Evolutionary conservation across 2,888 invertebrate species (phyloP), one percentile per base, ranked within the genome.

Genomic region (Notocelia uddmanniana): DNA sequence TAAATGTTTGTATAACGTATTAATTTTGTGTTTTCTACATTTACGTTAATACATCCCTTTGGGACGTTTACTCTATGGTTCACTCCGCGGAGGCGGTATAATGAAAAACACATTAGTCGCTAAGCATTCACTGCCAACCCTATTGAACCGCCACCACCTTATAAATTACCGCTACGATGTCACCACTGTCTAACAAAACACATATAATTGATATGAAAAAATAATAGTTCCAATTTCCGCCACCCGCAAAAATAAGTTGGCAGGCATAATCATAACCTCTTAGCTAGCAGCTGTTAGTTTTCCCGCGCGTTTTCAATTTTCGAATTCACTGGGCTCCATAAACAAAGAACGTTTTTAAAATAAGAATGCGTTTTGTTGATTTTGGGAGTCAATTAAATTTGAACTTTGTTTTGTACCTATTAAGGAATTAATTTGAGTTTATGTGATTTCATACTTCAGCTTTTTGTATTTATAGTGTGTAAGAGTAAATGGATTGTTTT

Each of bases 201-300:
- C 26, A 11, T 8, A 2, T 10, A 54, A 37, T 31, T 37, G 3
- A 5, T n/a, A 54, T 54, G 5, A 52, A 13, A 8, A 34, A 54
- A 23, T 6, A 13, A 23, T 54, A n/a, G 64, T 64, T 37, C 6
- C 8, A 37, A 34, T 3, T 68, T 37, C 19, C 13, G 15, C 18
- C 60, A 52, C 26, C 19, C 3, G 60, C 31, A 60, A 19, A 31
- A 0, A 19, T 54, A 60, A 60, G 6, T 54, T 69, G 15, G 60
- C 23, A 26, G 45, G 21, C 48, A 58, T 70, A 73, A 45, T 60
- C 60, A 67, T 72, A 68, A 72, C 68, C 72, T 72, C 60, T 68
- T 57, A 74, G 31, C 62, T 83, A 81, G 82, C 89, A 89, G 85
- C 84, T 89, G 89, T 85, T 86, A 87, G 77, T 77, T 81, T 88